Base-by-base conservation (phyloP, 2,113 vertebrate species). In the Pagrus major region DNA sequence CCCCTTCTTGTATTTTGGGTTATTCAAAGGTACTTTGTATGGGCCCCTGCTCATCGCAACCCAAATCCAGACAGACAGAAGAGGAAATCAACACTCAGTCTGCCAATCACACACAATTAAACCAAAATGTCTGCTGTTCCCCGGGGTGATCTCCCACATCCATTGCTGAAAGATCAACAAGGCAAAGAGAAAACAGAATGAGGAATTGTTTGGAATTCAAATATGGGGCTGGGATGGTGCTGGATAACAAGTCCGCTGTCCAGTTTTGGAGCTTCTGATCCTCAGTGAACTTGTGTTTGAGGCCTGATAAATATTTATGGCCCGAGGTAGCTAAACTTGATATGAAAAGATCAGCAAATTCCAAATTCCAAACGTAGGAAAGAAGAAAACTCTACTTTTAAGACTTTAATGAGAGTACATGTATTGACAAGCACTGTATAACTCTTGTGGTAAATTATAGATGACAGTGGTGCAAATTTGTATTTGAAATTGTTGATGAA, bases 21-120 rank as follows among this genome's bases (percentile, higher is more conserved):
- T 74, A 27, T 58, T 47, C 65, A 54, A 47, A 75, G 41, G 39
- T 80, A n/a, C 39, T 84, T 79, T 60, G 41, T 70, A 75, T 69
- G 60, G 66, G n/a, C 12, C n/a, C 25, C 9, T 31, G 47, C 41
- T 74, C 27, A 31, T 47, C 69, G 20, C 60, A 80, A 58, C 44
- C 56, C 37, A 47, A 71, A 73, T 74, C 27, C 55, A 78, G 67
- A 73, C 52, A 63, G 80, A 73, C 39, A 71, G 73, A 60, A 56
- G 37, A 61, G 25, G 56, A 85, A 83, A 68, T 74, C 41, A 74
- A 58, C 82, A 77, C 23, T 60, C 55, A 44, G 5, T 68, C 73
- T 66, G 75, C 75, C 85, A 86, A 77, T 87, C 75, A 52, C 58
- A 68, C 33, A 78, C 56, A 81, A 86, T 84, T 80, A 72, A 82